Evolutionary conservation across 1,140 invertebrate genomes (phyloP), one percentile per base, ranked within the genome.

Genomic region (Drosophila grimshawi): DNA sequence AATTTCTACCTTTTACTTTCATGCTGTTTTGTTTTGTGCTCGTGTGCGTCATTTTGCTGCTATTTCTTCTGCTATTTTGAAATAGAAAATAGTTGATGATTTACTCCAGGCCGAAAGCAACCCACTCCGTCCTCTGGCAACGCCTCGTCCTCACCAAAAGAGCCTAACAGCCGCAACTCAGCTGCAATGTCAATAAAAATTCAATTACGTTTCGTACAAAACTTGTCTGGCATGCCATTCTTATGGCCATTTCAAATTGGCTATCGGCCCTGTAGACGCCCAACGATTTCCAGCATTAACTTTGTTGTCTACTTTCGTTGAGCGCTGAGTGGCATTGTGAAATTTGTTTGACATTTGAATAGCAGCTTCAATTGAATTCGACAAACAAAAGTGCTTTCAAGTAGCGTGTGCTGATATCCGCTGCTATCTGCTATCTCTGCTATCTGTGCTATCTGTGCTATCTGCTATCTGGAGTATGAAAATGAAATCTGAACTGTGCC

Each of bases 161-260:
- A 51, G 32, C 45, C 60, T 74, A 52, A 7, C 32, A 11, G 10
- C 11, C 7, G 6, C 32, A 35, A 48, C 3, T 64, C 41, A 41
- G 55, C 64, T 72, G 78, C 69, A 88, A 89, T 83, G 83, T 88
- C 82, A 86, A 88, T 88, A 88, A 88, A 89, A 88, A 88, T 88
- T 88, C 83, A 88, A 88, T 88, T 88, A 88, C 83, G 80, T 70
- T 83, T 75, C 63, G 55, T 53, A 71, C 60, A 53, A 71, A 80
- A 75, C 66, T 83, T 77, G 78, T 53, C 45, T 62, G 55, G 46
- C 61, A 60, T 60, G 67, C 70, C 64, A 71, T 88, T 82, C 83
- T 68, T 81, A 76, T 86, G 68, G 83, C 65, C 68, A 82, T 79
- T 83, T 83, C 67, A 76, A 86, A 82, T 80, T 73, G 74, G 63